Conservation (phyloP, 2,797 vertebrate species). For the Furcifer pardalis region DNA sequence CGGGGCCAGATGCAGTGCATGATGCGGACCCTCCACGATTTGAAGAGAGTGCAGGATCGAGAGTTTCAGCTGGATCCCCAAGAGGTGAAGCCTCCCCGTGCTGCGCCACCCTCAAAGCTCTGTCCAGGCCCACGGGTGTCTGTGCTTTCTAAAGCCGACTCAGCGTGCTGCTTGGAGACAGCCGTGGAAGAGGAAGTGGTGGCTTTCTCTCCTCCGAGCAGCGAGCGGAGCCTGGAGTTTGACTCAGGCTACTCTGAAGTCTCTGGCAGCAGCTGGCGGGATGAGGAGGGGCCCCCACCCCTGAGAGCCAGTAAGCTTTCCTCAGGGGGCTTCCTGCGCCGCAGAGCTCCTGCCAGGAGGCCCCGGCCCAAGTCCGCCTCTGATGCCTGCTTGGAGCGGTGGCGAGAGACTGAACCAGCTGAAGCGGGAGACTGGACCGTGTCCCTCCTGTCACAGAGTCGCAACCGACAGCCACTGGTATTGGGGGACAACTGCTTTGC, state of each 20-base stretch:
- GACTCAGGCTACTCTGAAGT: slow-evolving; percentile 96
- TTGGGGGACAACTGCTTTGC: slow-evolving; percentile 98
- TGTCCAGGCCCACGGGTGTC: slow-evolving; percentile 75
- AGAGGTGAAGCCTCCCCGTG: slow-evolving; percentile 59
- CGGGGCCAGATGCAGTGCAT: slow-evolving; percentile 82
- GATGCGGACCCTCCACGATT: slow-evolving; percentile 81
- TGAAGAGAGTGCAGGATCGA: slow-evolving; percentile 76
- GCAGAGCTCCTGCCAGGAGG: slow-evolving; percentile 75
- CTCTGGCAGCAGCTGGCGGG: slow-evolving; percentile 84
- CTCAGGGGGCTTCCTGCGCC: slow-evolving; percentile 82
- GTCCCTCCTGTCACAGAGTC: slow-evolving; percentile 88
- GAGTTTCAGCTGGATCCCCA: slow-evolving; percentile 66
- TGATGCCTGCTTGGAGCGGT: slow-evolving; percentile 91
- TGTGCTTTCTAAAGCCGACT: slow-evolving; percentile 86
- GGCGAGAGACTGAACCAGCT: slow-evolving; percentile 84
- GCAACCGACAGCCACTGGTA: slow-evolving; percentile 93
- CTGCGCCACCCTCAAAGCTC: slow-evolving; percentile 68
- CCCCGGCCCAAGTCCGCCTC: slow-evolving; percentile 92
- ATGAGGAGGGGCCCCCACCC: slow-evolving; percentile 80
- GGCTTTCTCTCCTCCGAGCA: slow-evolving; percentile 78
- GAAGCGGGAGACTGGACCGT: slow-evolving; percentile 92
- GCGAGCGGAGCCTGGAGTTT: slow-evolving; percentile 89
- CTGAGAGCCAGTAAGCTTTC: slow-evolving; percentile 82
- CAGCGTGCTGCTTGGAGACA: slow-evolving; percentile 87
- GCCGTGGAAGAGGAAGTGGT: slow-evolving; percentile 77